Evolutionary conservation across 2,113 vertebrate species (phyloP).

Genomic region (Chaenogobius annularis): DNA sequence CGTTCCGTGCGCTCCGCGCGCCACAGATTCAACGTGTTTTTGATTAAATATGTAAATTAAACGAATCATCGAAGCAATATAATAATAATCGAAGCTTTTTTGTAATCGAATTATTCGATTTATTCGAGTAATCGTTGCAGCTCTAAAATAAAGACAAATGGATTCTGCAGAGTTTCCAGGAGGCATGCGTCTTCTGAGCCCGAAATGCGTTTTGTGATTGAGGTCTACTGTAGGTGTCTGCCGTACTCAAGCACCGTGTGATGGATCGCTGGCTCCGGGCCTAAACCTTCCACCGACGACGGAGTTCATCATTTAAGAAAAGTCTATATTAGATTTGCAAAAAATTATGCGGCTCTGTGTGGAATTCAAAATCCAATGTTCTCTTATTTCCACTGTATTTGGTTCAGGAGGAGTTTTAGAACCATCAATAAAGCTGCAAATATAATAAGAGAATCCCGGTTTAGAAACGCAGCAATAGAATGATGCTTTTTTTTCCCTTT

Average conservation of each 20-base stretch:
- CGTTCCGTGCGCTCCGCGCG: no score
- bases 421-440: constrained; percentile 4
- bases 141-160: constrained; percentile 57
- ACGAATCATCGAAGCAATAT: no score
- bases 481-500: neutral
- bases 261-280: constrained; percentile 35
- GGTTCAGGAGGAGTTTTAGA: neutral
- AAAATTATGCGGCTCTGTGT: constrained; percentile 32
- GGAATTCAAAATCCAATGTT: constrained; percentile 15
- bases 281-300: constrained; percentile 23
- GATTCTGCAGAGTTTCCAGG: constrained; percentile 45
- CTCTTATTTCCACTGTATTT: neutral
- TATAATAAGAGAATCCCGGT: neutral
- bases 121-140: no score
- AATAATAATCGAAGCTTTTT: no score
- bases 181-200: constrained; percentile 33
- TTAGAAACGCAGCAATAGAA: neutral
- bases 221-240: constrained; percentile 33
- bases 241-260: constrained; percentile 23
- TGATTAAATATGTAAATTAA: no score
- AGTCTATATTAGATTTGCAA: constrained; percentile 28
- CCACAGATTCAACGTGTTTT: no score
- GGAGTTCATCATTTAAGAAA: constrained; percentile 43
- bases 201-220: constrained; percentile 50
- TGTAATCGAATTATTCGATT: no score